Base-by-base conservation (phyloP, 1,140 invertebrate species). In the Ganaspis sp. region DNA sequence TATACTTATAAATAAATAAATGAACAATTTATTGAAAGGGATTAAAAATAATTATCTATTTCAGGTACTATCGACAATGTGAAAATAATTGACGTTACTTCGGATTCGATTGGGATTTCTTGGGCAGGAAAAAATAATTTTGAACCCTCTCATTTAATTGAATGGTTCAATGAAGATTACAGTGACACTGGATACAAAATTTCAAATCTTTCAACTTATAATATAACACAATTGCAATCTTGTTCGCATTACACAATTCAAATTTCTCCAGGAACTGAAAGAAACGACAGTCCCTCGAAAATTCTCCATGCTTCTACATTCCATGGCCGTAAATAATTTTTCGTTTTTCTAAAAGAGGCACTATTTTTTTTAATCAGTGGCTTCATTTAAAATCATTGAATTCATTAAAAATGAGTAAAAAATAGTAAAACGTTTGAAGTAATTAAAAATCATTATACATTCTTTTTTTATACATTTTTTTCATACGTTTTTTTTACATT, bases 231-330 rank as follows among this genome's bases (percentile, higher is more conserved):
- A 11, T 45, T 75, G 6, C 12, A 42, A 42, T 21, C 77, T n/a
- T 86, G 85, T 19, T 64, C 69, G 1, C 15, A 76, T n/a, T 86
- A 86, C 73, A 19, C 23, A 19, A 78, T 86, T 71, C 74, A 42
- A 9, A 72, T 86, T n/a, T 81, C 29, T 71, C 58, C 49, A 17
- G 64, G 26, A 37, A 29, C n/a, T 26, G 11, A 69, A 38, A 64
- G 29, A 15, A 23, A 64, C 29, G 58, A 29, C 9, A 64, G 29
- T 23, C 21, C 21, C 5, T 12, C 21, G 8, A 64, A 26, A 64
- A 29, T 11, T 64, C 21, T 64, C 1, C 4, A 64, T n/a, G 6
- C 9, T 64, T 64, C 58, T 0, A 64, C 58, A 26, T n/a, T 12
- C 15, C 6, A 21, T 64, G 15, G 21, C 29, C 23, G 58, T 64